A percentile compares a stretch with the other conserved stretches of the same genome.
phyloP scores from a whole-genome alignment of 2,888 invertebrate genomes.

The Pachymerium ferrugineum region DNA sequence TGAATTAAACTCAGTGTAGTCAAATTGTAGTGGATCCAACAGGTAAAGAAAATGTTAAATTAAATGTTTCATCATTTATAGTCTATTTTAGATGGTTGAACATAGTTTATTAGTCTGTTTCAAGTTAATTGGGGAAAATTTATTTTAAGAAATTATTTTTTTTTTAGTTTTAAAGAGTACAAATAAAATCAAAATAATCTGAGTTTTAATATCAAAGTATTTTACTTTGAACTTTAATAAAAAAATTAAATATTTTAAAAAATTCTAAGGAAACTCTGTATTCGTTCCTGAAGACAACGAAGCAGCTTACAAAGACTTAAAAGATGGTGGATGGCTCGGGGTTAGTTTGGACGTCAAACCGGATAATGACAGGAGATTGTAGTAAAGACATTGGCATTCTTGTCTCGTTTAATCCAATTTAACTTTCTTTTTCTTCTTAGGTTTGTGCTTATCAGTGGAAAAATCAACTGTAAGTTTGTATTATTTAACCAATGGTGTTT shows the following conservation, averaged over 20 bases:
- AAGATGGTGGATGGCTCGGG: slow-evolving; percentile 20
- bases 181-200: too few species aligned
- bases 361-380: neutral
- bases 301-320: neutral
- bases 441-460: slow-evolving; percentile 31
- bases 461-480: slow-evolving; percentile 11
- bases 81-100: too few species aligned
- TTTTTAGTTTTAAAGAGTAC: too few species aligned
- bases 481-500: slow-evolving; percentile 30
- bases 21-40: neutral
- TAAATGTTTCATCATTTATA: too few species aligned
- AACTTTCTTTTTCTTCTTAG: neutral
- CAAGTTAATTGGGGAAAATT: too few species aligned
- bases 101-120: too few species aligned
- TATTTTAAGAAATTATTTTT: too few species aligned
- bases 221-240: too few species aligned
- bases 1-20: neutral
- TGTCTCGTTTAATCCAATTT: too few species aligned
- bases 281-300: neutral
- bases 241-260: too few species aligned
- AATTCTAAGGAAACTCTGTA: neutral
- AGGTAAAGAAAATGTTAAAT: slow-evolving; percentile 8
- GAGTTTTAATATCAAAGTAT: too few species aligned
- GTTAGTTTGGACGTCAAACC: slow-evolving; percentile 13
- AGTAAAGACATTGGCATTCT: neutral